Evolutionary conservation across 2,888 invertebrate genomes (phyloP).

Genomic region (Microctonus aethiopoides): DNA sequence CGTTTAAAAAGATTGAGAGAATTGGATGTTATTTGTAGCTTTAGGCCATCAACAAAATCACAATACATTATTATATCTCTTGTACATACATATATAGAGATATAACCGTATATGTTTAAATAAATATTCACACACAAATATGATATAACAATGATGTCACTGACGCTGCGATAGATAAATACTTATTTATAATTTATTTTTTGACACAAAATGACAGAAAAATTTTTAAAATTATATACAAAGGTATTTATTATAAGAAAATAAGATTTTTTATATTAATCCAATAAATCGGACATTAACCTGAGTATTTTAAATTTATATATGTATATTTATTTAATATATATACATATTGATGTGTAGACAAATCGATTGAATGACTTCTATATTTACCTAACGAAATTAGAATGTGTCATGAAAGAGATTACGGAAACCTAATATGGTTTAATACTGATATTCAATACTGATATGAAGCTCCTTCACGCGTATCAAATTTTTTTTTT

Average conservation of each 20-base stretch:
- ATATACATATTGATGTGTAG: no score
- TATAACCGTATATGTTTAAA: background rate
- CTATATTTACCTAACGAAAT: conserved; percentile 45
- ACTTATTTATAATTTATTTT: background rate
- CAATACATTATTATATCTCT: background rate
- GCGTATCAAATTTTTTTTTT: no score
- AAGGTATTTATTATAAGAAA: no score
- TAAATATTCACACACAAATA: background rate
- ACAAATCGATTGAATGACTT: conserved; percentile 45
- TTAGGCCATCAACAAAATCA: conserved; percentile 8
- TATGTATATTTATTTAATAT: no score
- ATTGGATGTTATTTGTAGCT: background rate
- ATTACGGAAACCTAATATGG: conserved; percentile 50
- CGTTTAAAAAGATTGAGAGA: conserved; percentile 5
- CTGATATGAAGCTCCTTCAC: conserved; percentile 25
- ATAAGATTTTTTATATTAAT: background rate
- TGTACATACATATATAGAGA: background rate
- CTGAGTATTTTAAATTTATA: no score
- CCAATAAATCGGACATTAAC: conserved; percentile 9
- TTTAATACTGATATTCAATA: conserved; percentile 48
- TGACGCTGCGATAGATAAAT: background rate
- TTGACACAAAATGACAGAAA: background rate
- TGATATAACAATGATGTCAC: conserved; percentile 2
- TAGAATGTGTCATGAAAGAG: conserved; percentile 45
- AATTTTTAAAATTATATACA: no score